Base-by-base conservation (phyloP, 1,140 invertebrate genomes). In the Mactra quadrangularis region DNA sequence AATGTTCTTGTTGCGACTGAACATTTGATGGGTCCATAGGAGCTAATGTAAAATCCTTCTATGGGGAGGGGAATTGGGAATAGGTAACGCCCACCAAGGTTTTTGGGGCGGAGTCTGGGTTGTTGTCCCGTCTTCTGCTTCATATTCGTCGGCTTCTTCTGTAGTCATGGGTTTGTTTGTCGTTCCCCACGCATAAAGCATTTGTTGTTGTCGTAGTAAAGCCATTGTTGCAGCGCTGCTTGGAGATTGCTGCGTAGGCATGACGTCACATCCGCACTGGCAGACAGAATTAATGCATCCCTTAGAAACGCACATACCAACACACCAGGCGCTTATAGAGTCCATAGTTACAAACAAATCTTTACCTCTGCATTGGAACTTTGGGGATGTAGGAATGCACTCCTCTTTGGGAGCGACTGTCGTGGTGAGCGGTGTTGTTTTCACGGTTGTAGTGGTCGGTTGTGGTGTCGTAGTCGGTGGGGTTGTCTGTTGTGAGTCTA, bases 81-180 rank as follows among this genome's bases (percentile, higher is more conserved):
- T 38, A 60, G n/a, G 72, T 15, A 15, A 31, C 55, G n/a, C 13
- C 53, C 38, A n/a, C 55, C 31, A 31, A 22, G 50, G 29, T 17
- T 35, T 57, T 27, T 15, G 3, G 3, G 72, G 33, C 15, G 55
- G 38, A 4, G 55, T 9, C 31, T 9, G 33, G 1, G 33, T 35
- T 1, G 1, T 41, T 25, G 72, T 75, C 1, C 31, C 72, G 55
- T 78, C 75, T 53, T 78, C 75, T 1, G 35, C 27, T 55, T 78
- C 75, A 31, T 6, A 33, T 62, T 78, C 75, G 9, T 78, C 75
- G n/a, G 72, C 55, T 38, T 78, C 75, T 25, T 78, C 75, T n/a
- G 75, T 78, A 6, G 74, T 77, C n/a, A 52, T 31, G 25, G 55
- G 31, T 19, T 31, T 52, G 6, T 70, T n/a, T 27, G 66, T 47